These are phyloP conservation scores for Vireo griseus DNA, from an alignment of 2,797 vertebrate genomes.

Conservation along the genomic window DNA sequence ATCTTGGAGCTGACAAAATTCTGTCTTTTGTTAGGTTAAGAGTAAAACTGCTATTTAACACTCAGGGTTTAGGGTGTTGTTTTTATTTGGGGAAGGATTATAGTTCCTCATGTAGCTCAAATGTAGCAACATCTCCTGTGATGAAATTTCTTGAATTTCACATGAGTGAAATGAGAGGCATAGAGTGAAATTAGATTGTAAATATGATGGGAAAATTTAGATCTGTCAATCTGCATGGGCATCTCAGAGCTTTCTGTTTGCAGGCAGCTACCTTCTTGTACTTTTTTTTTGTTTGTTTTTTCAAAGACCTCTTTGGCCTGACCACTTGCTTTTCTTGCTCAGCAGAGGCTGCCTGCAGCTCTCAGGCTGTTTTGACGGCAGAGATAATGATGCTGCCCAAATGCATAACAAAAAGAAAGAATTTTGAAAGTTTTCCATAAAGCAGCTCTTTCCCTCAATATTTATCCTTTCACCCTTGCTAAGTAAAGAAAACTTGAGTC, in stretches of 20 bases:
- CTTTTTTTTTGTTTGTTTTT: not conserved
- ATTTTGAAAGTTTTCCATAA: not conserved
- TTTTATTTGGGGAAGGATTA: not conserved
- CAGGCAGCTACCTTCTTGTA: not conserved
- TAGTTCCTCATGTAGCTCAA: not conserved
- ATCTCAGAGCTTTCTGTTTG: not conserved
- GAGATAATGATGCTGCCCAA: not conserved
- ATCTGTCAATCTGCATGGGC: not conserved
- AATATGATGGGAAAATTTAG: not conserved
- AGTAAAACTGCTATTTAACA: not conserved
- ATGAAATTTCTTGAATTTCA: not conserved
- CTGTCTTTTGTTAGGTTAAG: slow-evolving; percentile 16
- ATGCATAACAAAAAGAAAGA: not conserved
- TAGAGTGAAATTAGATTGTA: not conserved
- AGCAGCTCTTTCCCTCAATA: not conserved
- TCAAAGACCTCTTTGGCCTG: not conserved
- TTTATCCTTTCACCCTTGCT: not conserved
- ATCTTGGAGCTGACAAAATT: slow-evolving; percentile 19
- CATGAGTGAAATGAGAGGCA: not conserved
- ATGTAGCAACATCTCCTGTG: not conserved
- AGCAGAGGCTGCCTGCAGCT: not conserved
- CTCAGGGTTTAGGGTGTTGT: not conserved
- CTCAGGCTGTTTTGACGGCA: not conserved
- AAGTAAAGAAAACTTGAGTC: slow-evolving; percentile 15
- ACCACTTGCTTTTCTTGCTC: not conserved